A percentile compares a stretch with the other conserved stretches of the same genome.
Evolutionary conservation across 2,797 vertebrate species (phyloP).

Genomic region (Prionace glauca): DNA sequence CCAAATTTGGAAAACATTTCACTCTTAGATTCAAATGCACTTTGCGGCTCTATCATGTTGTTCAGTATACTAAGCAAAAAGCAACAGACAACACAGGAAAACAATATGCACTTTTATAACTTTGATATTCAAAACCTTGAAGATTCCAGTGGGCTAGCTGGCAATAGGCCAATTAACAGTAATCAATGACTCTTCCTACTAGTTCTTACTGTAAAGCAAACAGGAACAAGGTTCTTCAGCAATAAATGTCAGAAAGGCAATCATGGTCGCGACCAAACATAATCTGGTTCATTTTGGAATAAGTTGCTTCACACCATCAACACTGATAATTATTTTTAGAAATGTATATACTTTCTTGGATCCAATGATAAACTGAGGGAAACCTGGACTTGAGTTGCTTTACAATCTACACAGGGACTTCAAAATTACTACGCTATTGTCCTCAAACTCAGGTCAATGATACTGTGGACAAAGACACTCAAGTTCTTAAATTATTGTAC

Average conservation of each 20-base stretch:
- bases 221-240: background rate
- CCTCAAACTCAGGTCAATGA: no score
- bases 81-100: background rate
- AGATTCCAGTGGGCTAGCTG: background rate
- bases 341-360: background rate
- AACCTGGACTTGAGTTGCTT: background rate
- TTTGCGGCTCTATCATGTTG: background rate
- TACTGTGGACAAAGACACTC: no score
- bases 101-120: background rate
- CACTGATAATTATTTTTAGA: background rate
- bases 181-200: background rate
- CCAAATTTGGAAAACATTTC: background rate
- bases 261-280: background rate
- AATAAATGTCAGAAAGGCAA: background rate
- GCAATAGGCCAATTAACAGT: background rate
- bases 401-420: background rate
- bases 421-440: background rate
- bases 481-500: no score
- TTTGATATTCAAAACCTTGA: background rate
- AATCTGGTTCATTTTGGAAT: background rate
- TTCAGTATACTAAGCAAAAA: background rate
- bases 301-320: background rate
- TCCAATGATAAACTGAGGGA: background rate
- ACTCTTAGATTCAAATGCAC: background rate
- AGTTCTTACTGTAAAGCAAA: background rate